Conservation (phyloP, 92 coral and sea anemone species). For the Phenganax stokvisi region DNA sequence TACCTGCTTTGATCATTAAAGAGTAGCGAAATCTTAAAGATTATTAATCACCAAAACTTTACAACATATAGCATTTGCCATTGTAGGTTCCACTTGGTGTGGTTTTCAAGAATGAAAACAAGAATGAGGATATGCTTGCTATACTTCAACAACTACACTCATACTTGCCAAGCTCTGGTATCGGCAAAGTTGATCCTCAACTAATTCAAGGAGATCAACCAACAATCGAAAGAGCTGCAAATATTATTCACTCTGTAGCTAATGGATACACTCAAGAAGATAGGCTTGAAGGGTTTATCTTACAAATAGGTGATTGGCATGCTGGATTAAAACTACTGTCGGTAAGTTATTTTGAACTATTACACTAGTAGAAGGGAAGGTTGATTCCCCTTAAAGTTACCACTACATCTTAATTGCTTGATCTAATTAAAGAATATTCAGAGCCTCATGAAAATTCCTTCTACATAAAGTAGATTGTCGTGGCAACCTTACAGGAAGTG, state of each 20-base stretch:
- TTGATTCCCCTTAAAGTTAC: not conserved
- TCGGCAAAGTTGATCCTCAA: constrained; percentile 22
- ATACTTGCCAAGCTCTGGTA: constrained; percentile 42
- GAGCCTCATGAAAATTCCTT: too few species aligned
- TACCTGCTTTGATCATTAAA: not conserved
- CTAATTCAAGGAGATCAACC: constrained; percentile 54
- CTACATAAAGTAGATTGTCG: too few species aligned
- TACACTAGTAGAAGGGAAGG: not conserved
- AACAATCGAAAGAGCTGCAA: constrained; percentile 56
- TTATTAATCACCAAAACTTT: not conserved
- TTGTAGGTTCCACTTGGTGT: constrained; percentile 52
- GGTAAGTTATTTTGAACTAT: not conserved
- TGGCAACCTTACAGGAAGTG: too few species aligned
- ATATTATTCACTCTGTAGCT: constrained; percentile 45
- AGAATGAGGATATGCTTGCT: constrained; percentile 43
- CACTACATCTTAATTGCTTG: not conserved
- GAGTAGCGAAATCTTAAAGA: not conserved
- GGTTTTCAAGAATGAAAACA: constrained; percentile 51
- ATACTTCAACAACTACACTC: constrained; percentile 44
- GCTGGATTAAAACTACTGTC: constrained; percentile 39
- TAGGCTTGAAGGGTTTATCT: constrained; percentile 15
- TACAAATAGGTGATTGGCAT: constrained; percentile 48
- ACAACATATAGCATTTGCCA: not conserved
- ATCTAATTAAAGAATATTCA: too few species aligned
- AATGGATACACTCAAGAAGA: constrained; percentile 52